Conservation (phyloP, 2,797 vertebrate genomes). For the Coranthus polyacanthus region DNA sequence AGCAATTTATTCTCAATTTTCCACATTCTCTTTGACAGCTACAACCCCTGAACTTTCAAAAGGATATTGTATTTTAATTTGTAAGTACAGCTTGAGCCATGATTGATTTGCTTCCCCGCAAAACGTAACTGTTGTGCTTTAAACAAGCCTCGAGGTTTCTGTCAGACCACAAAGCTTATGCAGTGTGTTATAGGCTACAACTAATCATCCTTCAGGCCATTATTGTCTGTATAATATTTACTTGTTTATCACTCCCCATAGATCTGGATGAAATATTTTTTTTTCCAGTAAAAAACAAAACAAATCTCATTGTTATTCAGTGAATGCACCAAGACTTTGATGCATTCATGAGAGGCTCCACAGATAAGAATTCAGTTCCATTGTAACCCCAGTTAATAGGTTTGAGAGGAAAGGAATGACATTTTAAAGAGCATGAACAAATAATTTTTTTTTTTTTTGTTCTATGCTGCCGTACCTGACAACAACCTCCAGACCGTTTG, state of each 20-base stretch:
- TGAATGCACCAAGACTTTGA: conserved; percentile 48
- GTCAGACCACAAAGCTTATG: conserved; percentile 23
- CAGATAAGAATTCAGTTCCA: conserved; percentile 72
- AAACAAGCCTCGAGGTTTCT: conserved; percentile 38
- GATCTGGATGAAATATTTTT: conserved; percentile 68
- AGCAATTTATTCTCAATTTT: not conserved
- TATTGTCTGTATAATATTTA: conserved; percentile 61
- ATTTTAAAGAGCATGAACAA: conserved; percentile 79
- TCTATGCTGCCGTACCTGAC: conserved; percentile 41
- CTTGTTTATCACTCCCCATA: conserved; percentile 66
- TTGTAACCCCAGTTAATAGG: conserved; percentile 69
- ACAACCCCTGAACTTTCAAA: conserved; percentile 16
- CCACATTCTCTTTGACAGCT: conserved; percentile 18
- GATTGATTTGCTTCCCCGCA: conserved; percentile 38
- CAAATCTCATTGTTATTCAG: conserved; percentile 73
- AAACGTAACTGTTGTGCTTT: conserved; percentile 35
- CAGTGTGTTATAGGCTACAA: conserved; percentile 36
- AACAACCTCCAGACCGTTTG: conserved; percentile 52
- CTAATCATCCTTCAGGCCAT: conserved; percentile 58
- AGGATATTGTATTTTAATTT: conserved; percentile 36
- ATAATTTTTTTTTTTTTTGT: conserved; percentile 45
- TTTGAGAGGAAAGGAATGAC: conserved; percentile 64
- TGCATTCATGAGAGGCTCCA: conserved; percentile 61
- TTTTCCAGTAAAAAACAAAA: conserved; percentile 30
- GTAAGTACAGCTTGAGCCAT: conserved; percentile 3